phyloP scores from a whole-genome alignment of 2,888 invertebrate species.

The Drosophila paranaensis region DNA sequence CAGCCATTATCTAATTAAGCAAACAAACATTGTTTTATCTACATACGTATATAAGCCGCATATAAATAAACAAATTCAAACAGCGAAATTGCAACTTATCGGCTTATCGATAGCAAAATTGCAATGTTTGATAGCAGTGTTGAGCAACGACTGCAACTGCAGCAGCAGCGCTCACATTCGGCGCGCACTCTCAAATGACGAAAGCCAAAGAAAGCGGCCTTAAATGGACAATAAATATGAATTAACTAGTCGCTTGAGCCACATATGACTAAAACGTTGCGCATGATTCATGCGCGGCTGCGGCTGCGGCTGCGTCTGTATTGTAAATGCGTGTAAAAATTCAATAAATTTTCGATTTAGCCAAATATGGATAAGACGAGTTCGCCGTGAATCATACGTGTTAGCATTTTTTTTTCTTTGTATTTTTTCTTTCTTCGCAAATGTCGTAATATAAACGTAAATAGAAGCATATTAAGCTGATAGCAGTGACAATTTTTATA shows the following conservation, averaged over 20 bases:
- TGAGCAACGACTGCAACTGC: conserved; percentile 23
- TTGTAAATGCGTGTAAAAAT: conserved; percentile 23
- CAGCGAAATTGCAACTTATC: conserved; percentile 1
- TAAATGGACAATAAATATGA: conserved; percentile 9
- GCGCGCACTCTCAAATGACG: conserved; percentile 32
- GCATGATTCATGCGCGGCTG: conserved; percentile 36
- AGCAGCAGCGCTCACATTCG: neutral
- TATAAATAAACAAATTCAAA: neutral
- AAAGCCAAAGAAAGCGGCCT: neutral
- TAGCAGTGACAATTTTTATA: neutral
- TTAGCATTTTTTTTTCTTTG: conserved; percentile 31
- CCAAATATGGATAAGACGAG: conserved; percentile 51
- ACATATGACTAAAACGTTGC: conserved; percentile 28
- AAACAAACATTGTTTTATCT: neutral
- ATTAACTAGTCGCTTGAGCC: neutral
- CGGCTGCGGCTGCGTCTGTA: conserved; percentile 9
- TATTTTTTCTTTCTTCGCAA: conserved; percentile 5
- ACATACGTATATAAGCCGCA: neutral
- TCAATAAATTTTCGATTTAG: conserved; percentile 32
- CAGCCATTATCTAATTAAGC: neutral
- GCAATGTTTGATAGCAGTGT: conserved; percentile 28
- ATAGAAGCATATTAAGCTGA: conserved; percentile 10
- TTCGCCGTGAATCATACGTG: conserved; percentile 42
- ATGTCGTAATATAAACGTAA: conserved; percentile 29
- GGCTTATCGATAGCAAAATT: conserved; percentile 25